A percentile compares a stretch with the other conserved stretches of the same genome.
phyloP scores from a whole-genome alignment of 2,113 vertebrate species.

The Tragulus kanchil region DNA sequence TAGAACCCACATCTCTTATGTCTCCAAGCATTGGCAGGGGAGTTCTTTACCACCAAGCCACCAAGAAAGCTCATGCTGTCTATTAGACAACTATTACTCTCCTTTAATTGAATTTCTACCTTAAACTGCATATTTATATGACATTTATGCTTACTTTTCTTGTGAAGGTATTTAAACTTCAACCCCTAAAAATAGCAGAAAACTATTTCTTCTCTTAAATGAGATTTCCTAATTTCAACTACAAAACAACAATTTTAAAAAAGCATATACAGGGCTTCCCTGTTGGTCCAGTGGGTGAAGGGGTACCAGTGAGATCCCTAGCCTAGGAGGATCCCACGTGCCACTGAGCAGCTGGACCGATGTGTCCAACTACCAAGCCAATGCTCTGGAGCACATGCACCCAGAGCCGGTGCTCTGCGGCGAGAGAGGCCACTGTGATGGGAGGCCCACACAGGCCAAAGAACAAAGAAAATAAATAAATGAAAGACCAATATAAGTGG shows the following conservation, averaged over 20 bases:
- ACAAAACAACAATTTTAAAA: neutral
- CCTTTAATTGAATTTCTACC: neutral
- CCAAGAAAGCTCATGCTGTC: neutral
- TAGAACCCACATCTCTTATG: neutral
- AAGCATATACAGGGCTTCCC: neutral
- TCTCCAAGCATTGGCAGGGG: neutral
- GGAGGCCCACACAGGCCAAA: too few species aligned
- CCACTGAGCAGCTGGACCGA: too few species aligned
- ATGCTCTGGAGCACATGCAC: too few species aligned
- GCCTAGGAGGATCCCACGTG: too few species aligned
- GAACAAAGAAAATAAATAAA: too few species aligned
- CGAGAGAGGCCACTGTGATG: too few species aligned
- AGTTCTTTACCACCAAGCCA: neutral
- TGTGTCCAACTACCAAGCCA: too few species aligned
- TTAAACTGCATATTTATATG: neutral
- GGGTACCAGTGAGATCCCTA: too few species aligned
- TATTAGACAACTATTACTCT: neutral
- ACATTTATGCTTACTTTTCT: neutral
- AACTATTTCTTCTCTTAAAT: neutral
- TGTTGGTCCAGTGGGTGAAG: too few species aligned
- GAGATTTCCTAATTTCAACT: neutral
- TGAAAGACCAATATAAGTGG: too few species aligned
- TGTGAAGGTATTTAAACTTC: neutral
- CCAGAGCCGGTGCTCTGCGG: too few species aligned
- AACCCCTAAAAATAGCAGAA: neutral